Conservation (phyloP, 2,113 vertebrate species). For the Baryphthengus martii region DNA sequence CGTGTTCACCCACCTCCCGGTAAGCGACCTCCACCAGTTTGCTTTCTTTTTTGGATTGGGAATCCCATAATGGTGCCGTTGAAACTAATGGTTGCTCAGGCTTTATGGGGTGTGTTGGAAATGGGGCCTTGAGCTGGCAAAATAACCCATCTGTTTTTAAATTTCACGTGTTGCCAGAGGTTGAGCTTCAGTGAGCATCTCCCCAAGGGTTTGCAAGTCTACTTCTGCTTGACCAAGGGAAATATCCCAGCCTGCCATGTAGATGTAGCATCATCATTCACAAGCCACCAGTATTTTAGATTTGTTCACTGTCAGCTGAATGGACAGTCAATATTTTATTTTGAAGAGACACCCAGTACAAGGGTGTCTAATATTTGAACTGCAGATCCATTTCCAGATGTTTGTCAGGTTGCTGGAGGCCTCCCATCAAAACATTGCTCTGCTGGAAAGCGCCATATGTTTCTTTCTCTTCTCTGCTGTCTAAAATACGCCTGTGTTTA, state of each 20-base stretch:
- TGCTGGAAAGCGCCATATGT: background rate
- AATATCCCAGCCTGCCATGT: background rate
- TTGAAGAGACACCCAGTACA: background rate
- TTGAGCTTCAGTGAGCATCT: background rate
- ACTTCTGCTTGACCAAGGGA: rapidly evolving
- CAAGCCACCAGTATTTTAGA: background rate
- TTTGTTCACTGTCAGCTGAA: background rate
- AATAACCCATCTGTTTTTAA: background rate
- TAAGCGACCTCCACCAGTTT: slow-evolving; percentile 64
- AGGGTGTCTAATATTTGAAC: background rate
- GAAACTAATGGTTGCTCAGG: rapidly evolving
- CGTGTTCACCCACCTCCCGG: slow-evolving; percentile 95
- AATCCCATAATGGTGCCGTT: rapidly evolving
- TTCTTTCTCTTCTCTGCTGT: background rate
- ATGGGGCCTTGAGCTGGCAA: background rate
- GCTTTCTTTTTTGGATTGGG: background rate
- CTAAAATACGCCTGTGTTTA: background rate
- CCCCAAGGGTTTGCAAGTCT: background rate
- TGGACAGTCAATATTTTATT: background rate
- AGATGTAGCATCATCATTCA: background rate
- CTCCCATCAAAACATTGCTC: background rate
- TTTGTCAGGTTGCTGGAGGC: background rate
- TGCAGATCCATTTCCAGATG: background rate
- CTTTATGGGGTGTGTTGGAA: background rate
- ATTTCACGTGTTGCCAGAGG: rapidly evolving